phyloP scores from a whole-genome alignment of 2,797 vertebrate genomes.

The Anguilla marmorata region DNA sequence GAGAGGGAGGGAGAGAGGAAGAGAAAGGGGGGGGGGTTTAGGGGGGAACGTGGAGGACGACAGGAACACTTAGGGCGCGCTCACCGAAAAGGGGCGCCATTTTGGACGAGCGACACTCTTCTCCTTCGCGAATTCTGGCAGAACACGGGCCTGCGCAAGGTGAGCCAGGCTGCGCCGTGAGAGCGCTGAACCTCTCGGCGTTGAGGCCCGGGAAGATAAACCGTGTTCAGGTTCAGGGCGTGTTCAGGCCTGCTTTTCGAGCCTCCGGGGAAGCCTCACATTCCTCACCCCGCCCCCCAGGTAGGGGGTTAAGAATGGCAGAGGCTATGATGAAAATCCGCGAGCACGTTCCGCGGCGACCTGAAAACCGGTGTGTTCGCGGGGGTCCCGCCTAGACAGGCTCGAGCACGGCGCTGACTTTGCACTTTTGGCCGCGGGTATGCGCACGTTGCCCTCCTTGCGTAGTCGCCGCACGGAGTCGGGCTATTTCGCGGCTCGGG shows the following conservation, averaged over 20 bases:
- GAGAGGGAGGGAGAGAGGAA: neutral
- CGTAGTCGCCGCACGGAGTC: neutral
- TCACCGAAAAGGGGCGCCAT: neutral
- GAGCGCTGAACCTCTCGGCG: neutral
- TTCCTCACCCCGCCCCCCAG: conserved; percentile 3
- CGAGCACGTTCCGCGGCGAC: neutral
- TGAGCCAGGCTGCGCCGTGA: no score
- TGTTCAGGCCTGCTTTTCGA: conserved; percentile 50
- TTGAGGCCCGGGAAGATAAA: neutral
- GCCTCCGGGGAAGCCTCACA: neutral
- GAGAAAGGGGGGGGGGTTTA: neutral
- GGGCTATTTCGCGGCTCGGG: neutral
- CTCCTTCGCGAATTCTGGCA: neutral
- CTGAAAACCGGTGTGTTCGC: neutral
- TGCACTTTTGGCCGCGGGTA: neutral
- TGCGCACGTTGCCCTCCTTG: neutral
- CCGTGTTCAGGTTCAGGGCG: conserved; percentile 30
- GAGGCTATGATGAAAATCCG: neutral
- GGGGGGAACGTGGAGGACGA: neutral
- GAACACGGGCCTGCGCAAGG: no score
- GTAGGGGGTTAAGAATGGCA: neutral
- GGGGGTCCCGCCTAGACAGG: no score
- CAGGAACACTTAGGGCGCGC: neutral
- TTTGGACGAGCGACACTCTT: neutral
- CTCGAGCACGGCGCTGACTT: no score